phyloP scores from a whole-genome alignment of 2,888 invertebrate species.

The Agriopis marginaria region DNA sequence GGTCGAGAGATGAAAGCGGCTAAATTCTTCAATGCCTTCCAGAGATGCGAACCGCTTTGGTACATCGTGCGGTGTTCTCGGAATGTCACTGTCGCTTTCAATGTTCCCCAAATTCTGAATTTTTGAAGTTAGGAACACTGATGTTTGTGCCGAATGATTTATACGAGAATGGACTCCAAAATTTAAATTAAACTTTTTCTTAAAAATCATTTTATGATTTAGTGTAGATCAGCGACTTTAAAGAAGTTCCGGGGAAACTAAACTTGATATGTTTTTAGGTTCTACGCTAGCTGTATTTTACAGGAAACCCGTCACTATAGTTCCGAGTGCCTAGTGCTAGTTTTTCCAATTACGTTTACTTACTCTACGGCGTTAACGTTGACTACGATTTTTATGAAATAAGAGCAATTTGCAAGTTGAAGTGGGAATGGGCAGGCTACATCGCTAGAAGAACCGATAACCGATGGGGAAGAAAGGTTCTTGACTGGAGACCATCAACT shows the following conservation, averaged over 20 bases:
- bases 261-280: background rate
- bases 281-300: too few relatives aligned
- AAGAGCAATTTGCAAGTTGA: too few relatives aligned
- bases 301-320: too few relatives aligned
- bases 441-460: too few relatives aligned
- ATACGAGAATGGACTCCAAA: background rate
- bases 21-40: constrained; percentile 62
- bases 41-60: constrained; percentile 29
- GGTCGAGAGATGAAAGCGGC: constrained; percentile 66
- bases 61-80: constrained; percentile 30
- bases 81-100: constrained; percentile 39
- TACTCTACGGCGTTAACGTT: too few relatives aligned
- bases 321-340: too few relatives aligned
- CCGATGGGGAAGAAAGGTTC: too few relatives aligned
- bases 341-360: too few relatives aligned
- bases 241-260: background rate
- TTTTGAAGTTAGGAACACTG: constrained; percentile 31
- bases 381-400: too few relatives aligned
- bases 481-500: too few relatives aligned
- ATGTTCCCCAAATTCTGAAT: constrained; percentile 33
- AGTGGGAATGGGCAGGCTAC: too few relatives aligned
- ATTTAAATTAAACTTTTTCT: background rate
- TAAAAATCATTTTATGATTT: constrained; percentile 1
- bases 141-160: constrained; percentile 30
- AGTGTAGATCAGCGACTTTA: background rate